A percentile compares a stretch with the other conserved stretches of the same genome.
Evolutionary conservation across 2,888 invertebrate genomes (phyloP).

Genomic region (Hipparchia semele): DNA sequence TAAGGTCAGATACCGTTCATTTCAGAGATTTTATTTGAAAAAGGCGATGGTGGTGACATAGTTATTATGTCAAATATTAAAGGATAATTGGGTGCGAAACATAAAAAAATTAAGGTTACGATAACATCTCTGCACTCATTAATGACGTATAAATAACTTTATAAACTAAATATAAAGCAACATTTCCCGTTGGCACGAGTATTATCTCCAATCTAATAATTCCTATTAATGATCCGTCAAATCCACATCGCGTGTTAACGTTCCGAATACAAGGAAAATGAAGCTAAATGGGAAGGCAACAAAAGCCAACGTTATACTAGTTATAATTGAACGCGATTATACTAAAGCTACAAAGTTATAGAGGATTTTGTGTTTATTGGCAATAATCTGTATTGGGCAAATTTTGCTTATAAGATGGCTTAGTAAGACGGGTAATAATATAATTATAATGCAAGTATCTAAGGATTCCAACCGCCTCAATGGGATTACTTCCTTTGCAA

Average conservation of each 20-base stretch:
- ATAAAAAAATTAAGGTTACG: background rate
- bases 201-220: conserved; percentile 21
- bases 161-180: background rate
- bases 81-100: too few relatives aligned
- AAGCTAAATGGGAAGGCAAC: conserved; percentile 33
- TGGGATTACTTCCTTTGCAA: too few relatives aligned
- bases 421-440: background rate
- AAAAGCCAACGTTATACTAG: conserved; percentile 36
- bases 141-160: background rate
- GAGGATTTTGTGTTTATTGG: conserved; percentile 34
- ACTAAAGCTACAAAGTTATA: conserved; percentile 37
- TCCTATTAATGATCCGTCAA: conserved; percentile 28
- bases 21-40: too few relatives aligned
- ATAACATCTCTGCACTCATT: background rate
- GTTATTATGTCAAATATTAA: too few relatives aligned
- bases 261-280: conserved; percentile 30
- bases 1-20: too few relatives aligned
- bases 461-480: background rate
- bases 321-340: conserved; percentile 37
- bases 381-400: conserved; percentile 26
- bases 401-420: background rate
- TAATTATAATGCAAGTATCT: background rate
- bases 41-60: too few relatives aligned
- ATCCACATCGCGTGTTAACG: conserved; percentile 34
- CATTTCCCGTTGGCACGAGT: background rate